Conservation (phyloP, 1,140 invertebrate species). For the Armadillidium nasatum region DNA sequence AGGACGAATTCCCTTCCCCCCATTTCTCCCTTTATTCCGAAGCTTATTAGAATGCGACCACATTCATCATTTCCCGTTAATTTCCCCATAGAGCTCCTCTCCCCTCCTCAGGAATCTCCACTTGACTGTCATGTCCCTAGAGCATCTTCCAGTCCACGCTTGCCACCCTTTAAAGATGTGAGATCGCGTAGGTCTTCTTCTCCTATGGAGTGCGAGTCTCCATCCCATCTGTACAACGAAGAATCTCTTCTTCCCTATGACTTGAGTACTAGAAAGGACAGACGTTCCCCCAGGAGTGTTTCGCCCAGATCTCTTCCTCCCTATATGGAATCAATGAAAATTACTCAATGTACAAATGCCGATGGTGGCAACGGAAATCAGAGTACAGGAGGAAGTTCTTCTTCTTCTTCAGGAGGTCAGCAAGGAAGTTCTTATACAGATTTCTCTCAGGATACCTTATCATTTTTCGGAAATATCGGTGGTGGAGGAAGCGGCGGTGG, state of each 20-base stretch:
- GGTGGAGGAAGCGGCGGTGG: background rate
- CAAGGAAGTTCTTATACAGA: background rate
- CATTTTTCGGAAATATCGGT: background rate
- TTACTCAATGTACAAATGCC: background rate
- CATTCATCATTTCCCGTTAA: background rate
- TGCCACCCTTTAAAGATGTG: background rate
- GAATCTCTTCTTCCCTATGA: background rate
- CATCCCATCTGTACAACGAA: background rate
- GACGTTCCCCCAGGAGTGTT: background rate
- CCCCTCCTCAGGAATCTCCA: background rate
- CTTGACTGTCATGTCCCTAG: background rate
- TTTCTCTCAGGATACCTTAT: background rate
- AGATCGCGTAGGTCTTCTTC: background rate
- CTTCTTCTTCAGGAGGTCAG: background rate
- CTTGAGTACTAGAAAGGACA: background rate
- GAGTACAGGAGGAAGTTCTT: background rate
- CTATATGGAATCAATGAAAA: constrained; percentile 4
- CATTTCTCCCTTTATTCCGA: background rate
- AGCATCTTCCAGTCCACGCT: background rate
- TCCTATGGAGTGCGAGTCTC: background rate
- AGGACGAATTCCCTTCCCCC: background rate
- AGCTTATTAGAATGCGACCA: background rate
- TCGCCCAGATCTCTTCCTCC: background rate
- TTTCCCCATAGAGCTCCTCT: background rate
- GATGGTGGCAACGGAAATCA: background rate